Evolutionary conservation across 2,797 vertebrate species (phyloP), one percentile per base, ranked within the genome.

Genomic region (Characodon lateralis): DNA sequence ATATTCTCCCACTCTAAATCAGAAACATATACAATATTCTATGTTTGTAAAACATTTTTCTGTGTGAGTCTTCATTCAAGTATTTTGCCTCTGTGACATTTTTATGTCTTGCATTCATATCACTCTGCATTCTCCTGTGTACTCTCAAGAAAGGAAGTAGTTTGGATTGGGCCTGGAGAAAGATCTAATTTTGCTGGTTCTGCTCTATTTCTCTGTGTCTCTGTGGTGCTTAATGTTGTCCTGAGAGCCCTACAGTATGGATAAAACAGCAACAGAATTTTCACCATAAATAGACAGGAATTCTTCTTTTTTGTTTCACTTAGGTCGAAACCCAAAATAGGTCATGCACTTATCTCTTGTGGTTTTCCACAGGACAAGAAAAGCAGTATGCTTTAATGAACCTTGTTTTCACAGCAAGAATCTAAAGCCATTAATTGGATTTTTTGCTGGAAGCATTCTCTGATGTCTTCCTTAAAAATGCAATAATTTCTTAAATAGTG

Each of bases 151-250:
- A 87, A 83, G 74, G 74, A 85, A 69, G 20, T 59, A 75, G 85
- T 74, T 76, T 82, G 72, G 74, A 69, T 68, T 50, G 59, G 84
- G 85, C 79, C 86, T 78, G 85, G 56, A 89, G 83, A 91, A 89
- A 89, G 79, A 84, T 88, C 88, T 85, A 82, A 92, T 89, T 88
- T 86, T 75, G 86, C 87, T 26, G 51, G 90, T 93, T 93, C 87
- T 92, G 93, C 92, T 92, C 90, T 89, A 88, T 88, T 94, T 93
- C 87, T 85, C 88, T 75, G 59, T 74, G 83, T 85, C 87, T 91
- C 90, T 79, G 84, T 73, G 87, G 86, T 83, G 73, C 81, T 87
- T 82, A 70, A 43, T 80, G 83, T 79, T 86, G 79, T 91, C 89
- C 83, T 84, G 74, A 79, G 89, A 89, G 78, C 74, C 70, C 73